phyloP scores from a whole-genome alignment of 2,888 invertebrate species.

The Crioceris asparagi region DNA sequence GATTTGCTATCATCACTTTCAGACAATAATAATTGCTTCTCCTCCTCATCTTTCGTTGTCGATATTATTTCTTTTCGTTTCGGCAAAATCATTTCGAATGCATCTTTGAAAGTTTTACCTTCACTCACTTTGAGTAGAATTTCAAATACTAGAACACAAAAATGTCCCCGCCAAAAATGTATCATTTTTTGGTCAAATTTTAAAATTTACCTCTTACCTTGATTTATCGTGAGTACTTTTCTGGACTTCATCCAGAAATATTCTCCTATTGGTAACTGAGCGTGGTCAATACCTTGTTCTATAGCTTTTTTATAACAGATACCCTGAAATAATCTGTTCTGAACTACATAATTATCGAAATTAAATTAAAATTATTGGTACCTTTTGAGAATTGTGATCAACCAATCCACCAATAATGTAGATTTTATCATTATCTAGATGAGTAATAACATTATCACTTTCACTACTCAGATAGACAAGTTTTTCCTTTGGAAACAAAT shows the following conservation, averaged over 20 bases:
- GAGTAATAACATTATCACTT: conserved; percentile 73
- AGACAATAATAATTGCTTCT: too few species aligned
- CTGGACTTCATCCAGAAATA: conserved; percentile 85
- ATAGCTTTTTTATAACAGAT: conserved; percentile 73
- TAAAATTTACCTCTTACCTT: conserved; percentile 49
- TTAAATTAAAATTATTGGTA: conserved; percentile 30
- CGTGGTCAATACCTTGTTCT: conserved; percentile 68
- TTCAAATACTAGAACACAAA: conserved; percentile 64
- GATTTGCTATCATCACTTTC: too few species aligned
- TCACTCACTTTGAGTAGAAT: conserved; percentile 67
- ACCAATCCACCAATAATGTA: conserved; percentile 97
- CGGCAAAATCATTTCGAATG: conserved; percentile 67
- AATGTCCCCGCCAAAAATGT: too few species aligned
- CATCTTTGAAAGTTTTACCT: conserved; percentile 68
- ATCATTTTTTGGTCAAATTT: not conserved
- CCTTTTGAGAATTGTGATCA: conserved; percentile 94
- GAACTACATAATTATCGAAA: not conserved
- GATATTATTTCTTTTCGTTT: conserved; percentile 31
- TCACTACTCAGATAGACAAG: conserved; percentile 90
- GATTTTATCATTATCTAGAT: conserved; percentile 62
- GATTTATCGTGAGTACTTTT: conserved; percentile 90
- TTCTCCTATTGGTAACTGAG: conserved; percentile 77
- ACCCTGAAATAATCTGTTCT: conserved; percentile 48
- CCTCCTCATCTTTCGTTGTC: conserved; percentile 8
- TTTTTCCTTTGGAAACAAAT: conserved; percentile 64